Evolutionary conservation across 2,888 invertebrate genomes (phyloP), one percentile per base, ranked within the genome.

Genomic region (Apodemia mormo): DNA sequence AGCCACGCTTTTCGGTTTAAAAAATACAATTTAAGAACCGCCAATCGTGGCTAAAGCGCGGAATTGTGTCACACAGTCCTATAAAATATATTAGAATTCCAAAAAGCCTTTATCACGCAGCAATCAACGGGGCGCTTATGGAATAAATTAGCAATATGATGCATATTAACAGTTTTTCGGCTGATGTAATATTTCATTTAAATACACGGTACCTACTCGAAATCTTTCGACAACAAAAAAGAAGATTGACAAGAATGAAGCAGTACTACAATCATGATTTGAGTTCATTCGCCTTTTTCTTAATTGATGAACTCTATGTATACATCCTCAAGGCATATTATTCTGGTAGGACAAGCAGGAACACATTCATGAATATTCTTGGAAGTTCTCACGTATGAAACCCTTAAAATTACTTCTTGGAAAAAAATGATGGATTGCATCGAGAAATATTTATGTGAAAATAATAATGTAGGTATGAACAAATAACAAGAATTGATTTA

Each of bases 181-280:
- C 10, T 58, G 30, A 58, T 30, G 58, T 58, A 58, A 58, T 58
- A 58, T 58, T 58, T 58, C 58, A 58, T 30, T 30, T 9, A 58
- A 58, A 9, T 58, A 10, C 58, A 58, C 58, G 58, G 30, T 30
- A 30, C 12, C 1, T 6, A 30, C 22, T 22, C 22, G 22, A 52
- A 54, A 64, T 64, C 61, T 64, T 64, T 37, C 37, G 33, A n/a
- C 61, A 64, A 30, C 30, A 58, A 14, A 33, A 64, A 64, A 64
- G 33, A 64, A 64, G 61, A 64, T 64, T 33, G 33, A 37, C 37
- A 33, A 64, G 61, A 61, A 33, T 14, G 30, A 29, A 52, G 52
- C 30, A 14, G 37, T 61, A 37, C 61, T 37, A 6, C 33, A 8
- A 37, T 64, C n/a, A 22, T 22, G 22, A 54, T 37, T 14, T 37